These are phyloP conservation scores for Nesometra sesokonis DNA, from an alignment of 35 echinoderm and acorn worm genomes.

Conservation along the genomic window DNA sequence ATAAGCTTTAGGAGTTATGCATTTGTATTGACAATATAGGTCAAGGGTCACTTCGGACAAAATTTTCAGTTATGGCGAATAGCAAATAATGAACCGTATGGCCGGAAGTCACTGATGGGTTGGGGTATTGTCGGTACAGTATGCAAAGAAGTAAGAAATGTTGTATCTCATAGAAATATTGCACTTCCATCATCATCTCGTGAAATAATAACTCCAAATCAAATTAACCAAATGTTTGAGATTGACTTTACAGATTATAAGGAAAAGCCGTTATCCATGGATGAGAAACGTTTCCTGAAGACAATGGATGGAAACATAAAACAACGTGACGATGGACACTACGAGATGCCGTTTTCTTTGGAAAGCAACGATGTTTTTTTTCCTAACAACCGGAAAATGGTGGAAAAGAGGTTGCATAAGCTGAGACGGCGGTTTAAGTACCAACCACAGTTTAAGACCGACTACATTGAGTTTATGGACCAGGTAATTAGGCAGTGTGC, in stretches of 20 bases:
- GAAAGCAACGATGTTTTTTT: neutral
- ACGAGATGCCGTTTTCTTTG: neutral
- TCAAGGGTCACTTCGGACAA: too few species aligned
- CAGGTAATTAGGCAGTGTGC: too few species aligned
- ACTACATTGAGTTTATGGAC: too few species aligned
- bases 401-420: too few species aligned
- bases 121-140: constrained; percentile 36
- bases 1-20: too few species aligned
- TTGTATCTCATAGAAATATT: too few species aligned
- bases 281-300: neutral
- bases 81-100: constrained; percentile 29
- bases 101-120: constrained; percentile 16
- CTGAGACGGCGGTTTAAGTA: too few species aligned
- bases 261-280: neutral
- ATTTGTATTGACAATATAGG: too few species aligned
- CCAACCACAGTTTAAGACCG: too few species aligned
- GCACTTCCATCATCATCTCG: neutral
- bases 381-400: too few species aligned
- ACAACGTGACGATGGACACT: neutral
- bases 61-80: too few species aligned
- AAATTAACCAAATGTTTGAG: too few species aligned
- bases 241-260: neutral
- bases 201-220: neutral
- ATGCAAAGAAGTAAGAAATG: neutral
- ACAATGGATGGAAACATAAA: neutral